Evolutionary conservation across 2,797 vertebrate species (phyloP).

Genomic region (Antennarius maculatus): DNA sequence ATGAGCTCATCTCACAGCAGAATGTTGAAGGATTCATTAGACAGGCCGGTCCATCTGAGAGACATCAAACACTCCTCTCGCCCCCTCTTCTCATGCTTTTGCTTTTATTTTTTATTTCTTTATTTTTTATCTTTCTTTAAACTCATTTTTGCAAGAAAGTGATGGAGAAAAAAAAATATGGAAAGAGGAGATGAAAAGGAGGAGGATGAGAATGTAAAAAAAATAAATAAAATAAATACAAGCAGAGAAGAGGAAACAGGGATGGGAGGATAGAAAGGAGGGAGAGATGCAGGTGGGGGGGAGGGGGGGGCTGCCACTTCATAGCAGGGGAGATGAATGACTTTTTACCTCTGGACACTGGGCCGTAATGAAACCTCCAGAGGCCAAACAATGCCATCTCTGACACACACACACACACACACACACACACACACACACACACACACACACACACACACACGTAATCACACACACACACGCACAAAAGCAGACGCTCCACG

Average conservation of each 20-base stretch:
- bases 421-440: slow-evolving; percentile 44
- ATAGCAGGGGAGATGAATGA: slow-evolving; percentile 85
- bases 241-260: slow-evolving; percentile 32
- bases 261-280: slow-evolving; percentile 34
- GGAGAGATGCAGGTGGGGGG: background rate
- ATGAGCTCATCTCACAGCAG: slow-evolving; percentile 67
- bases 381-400: slow-evolving; percentile 84
- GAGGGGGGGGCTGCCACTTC: slow-evolving; percentile 77
- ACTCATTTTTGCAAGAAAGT: slow-evolving; percentile 33
- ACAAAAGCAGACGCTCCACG: slow-evolving; percentile 13
- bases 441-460: slow-evolving; percentile 19
- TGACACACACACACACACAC: slow-evolving; percentile 53
- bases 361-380: slow-evolving; percentile 87
- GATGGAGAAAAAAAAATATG: slow-evolving; percentile 37
- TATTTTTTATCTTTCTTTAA: slow-evolving; percentile 54
- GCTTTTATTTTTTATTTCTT: slow-evolving; percentile 53
- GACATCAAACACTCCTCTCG: slow-evolving; percentile 78
- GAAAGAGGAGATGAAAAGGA: slow-evolving; percentile 39
- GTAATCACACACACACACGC: slow-evolving; percentile 13
- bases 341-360: slow-evolving; percentile 85
- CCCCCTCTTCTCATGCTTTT: slow-evolving; percentile 58
- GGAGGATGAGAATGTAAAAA: slow-evolving; percentile 29
- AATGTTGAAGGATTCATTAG: slow-evolving; percentile 81
- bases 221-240: too few relatives aligned
- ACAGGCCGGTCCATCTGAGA: slow-evolving; percentile 73